Conservation (phyloP, 2,113 vertebrate genomes). For the Glaucidium brasilianum region DNA sequence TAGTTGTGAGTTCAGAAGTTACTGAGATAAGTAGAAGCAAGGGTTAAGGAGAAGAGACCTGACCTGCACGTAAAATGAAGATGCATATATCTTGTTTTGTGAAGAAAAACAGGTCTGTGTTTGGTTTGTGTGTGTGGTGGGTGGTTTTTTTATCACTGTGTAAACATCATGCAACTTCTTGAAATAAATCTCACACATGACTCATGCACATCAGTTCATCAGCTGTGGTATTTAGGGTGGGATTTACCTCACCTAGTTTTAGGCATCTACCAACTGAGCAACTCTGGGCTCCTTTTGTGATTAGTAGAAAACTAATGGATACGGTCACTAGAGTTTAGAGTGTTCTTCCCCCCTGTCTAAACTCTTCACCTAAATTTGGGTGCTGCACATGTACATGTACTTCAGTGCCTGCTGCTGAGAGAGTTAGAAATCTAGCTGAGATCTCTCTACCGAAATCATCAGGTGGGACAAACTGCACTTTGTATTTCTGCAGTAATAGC, state of each 20-base stretch:
- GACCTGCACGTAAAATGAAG: background rate
- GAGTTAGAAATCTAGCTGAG: background rate
- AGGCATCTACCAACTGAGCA: background rate
- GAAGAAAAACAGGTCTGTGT: background rate
- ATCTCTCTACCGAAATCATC: background rate
- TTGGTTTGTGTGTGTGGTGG: background rate
- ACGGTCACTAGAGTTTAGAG: background rate
- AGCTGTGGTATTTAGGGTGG: conserved; percentile 29
- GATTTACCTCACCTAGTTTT: conserved; percentile 17
- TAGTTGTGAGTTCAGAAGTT: background rate
- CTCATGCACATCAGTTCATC: background rate
- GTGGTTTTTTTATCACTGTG: background rate
- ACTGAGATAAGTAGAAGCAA: background rate
- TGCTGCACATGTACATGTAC: rapidly evolving
- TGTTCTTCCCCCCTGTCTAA: background rate
- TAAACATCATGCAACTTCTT: conserved; percentile 12
- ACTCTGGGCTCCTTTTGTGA: background rate
- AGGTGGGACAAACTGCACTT: background rate
- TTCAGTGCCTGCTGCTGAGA: background rate
- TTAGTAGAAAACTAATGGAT: background rate
- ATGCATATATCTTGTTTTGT: background rate
- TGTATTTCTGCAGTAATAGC: background rate
- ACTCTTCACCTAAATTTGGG: background rate
- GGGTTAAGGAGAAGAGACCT: background rate
- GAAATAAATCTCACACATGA: background rate